A percentile compares a stretch with the other conserved stretches of the same genome.
These are phyloP conservation scores for Drosophila aldrichi DNA, from an alignment of 2,888 invertebrate species.

Conservation along the genomic window DNA sequence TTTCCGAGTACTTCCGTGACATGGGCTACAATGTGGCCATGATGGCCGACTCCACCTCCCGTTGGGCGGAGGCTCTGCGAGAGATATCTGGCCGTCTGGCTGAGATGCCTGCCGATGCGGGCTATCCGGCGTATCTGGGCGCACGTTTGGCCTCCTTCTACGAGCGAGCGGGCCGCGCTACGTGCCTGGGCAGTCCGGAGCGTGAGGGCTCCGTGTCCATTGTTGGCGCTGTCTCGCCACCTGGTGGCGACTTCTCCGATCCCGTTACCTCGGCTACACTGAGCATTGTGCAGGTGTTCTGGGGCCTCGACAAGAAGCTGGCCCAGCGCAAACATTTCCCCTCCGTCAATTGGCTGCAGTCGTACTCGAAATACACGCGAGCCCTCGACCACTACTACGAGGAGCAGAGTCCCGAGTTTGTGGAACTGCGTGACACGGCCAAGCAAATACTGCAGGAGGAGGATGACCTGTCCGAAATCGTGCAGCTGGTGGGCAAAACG, in stretches of 20 bases:
- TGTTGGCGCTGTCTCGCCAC: conserved; percentile 99
- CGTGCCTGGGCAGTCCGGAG: conserved; percentile 98
- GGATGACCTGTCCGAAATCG: conserved; percentile 99
- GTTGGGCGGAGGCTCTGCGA: conserved; percentile 99
- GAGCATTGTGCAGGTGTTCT: conserved; percentile 99
- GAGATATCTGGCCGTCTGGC: conserved; percentile 99
- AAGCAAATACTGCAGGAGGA: conserved; percentile 99
- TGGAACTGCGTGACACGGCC: conserved; percentile 96
- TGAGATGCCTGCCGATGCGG: conserved; percentile 99
- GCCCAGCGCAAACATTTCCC: conserved; percentile 99
- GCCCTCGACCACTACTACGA: conserved; percentile 99
- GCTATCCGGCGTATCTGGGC: conserved; percentile 99
- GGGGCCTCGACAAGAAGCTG: conserved; percentile 99
- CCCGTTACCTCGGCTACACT: conserved; percentile 99
- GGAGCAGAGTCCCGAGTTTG: conserved; percentile 98
- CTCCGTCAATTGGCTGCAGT: conserved; percentile 99
- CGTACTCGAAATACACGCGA: conserved; percentile 99
- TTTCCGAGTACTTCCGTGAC: conserved; percentile 99
- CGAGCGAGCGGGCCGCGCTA: conserved; percentile 98
- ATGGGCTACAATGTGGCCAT: conserved; percentile 99
- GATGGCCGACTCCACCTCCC: conserved; percentile 99
- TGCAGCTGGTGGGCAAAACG: conserved; percentile 99
- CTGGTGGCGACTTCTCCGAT: conserved; percentile 99
- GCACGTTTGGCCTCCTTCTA: conserved; percentile 99
- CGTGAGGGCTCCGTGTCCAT: conserved; percentile 99